Evolutionary conservation across 2,888 invertebrate genomes (phyloP), one percentile per base, ranked within the genome.

Genomic region (Lasius platythorax): DNA sequence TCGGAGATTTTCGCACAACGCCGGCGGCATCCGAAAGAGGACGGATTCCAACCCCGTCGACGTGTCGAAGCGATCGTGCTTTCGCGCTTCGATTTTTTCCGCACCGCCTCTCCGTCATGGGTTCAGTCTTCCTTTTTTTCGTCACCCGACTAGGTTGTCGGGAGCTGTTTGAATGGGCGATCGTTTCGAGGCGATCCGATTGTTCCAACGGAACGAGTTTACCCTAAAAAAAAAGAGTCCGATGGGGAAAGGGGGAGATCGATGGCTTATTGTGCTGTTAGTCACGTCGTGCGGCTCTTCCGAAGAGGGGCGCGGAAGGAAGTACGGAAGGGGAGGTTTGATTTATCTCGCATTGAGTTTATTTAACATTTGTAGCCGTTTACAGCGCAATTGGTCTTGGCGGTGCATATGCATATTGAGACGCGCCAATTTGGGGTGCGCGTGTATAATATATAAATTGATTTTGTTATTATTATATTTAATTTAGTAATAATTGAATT

Each of bases 181-280:
- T 85, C 87, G 88, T 83, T 88, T 83, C 64, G 83, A 85, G 87
- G 67, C 86, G 87, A 86, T 82, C 74, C 89, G 82, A 84, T 81
- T 82, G 89, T 68, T 83, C 87, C 83, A 58, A 74, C 82, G 82
- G 83, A 85, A 86, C 87, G 87, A 85, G 87, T 84, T 83, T 84
- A 63, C 53, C 68, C 73, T 70, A 33, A 64, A 83, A 83, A 75
- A 82, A 37, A 37, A 37, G 61, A 43, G 56, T 12, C 23, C 33
- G 76, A 61, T 50, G 40, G 63, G 43, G 58, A 67, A 64, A 61
- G 8, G 67, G 43, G 64, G 40, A 83, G 84, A 89, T 85, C 76
- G 85, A 87, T 70, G 75, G 89, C 82, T 87, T 85, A 85, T 89
- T 89, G 89, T 87, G 53, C 79, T 70, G 79, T 67, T 84, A 82